Percentiles rank a stretch among this genome's conserved stretches.
Evolutionary conservation across 2,888 invertebrate species (phyloP).

Genomic region (Geophilus truncorum): DNA sequence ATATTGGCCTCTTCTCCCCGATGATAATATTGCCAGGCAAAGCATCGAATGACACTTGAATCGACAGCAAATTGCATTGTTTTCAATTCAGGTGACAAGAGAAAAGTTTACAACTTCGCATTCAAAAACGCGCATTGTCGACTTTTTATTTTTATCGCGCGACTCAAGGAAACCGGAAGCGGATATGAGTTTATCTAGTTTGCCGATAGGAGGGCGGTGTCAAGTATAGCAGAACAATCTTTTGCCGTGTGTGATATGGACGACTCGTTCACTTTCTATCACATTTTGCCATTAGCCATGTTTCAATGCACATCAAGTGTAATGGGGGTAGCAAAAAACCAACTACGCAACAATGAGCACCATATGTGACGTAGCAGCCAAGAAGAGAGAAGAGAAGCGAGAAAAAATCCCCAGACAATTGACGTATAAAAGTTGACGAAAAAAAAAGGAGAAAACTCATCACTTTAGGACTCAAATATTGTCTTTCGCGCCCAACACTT

Average conservation of each 20-base stretch:
- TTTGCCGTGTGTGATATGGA: neutral
- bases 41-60: too few species aligned
- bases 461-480: neutral
- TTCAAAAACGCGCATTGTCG: neutral
- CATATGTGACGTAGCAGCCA: neutral
- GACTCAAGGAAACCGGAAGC: neutral
- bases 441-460: neutral
- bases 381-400: neutral
- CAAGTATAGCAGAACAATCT: neutral
- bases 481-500: neutral
- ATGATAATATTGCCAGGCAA: too few species aligned
- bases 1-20: neutral
- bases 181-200: neutral
- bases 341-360: neutral
- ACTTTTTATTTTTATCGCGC: neutral
- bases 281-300: neutral
- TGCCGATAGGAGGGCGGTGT: neutral
- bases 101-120: neutral
- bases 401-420: neutral
- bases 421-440: neutral
- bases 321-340: neutral
- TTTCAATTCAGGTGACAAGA: neutral
- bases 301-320: neutral
- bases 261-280: neutral
- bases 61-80: too few species aligned